Evolutionary conservation across 2,797 vertebrate species (phyloP), one percentile per base, ranked within the genome.

Genomic region (Brachyrhaphis roseni): DNA sequence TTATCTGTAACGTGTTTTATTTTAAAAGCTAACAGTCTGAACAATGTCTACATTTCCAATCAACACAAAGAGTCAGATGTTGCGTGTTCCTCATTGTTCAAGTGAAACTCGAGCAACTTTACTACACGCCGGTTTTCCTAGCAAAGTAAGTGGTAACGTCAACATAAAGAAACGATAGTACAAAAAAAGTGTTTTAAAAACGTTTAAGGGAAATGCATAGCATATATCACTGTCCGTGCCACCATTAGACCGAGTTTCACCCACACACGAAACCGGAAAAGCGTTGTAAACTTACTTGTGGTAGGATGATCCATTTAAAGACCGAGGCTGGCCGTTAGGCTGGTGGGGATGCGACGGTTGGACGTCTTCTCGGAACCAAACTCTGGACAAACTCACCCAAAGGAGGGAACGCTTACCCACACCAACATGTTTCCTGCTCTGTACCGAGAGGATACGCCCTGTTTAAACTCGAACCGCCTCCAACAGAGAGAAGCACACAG

Each of bases 361-460:
- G 66, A 28, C 2, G 77, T 23, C 23, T 57, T 20, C 55, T 81
- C 77, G 31, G 18, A 43, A 1, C 6, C 11, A 31, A 16, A 28
- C 41, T 1, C 59, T 10, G 74, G 71, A 81, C 74, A 78, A 70
- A 75, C n/a, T 31, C 28, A 3, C 7, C 2, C 11, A 3, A 55
- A 78, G 78, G 78, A 76, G 71, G 72, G 53, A 76, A 49, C 81
- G 57, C 4, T 15, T 1, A 2, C 55, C 5, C 28, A 81, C 78
- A 36, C 2, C 46, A 72, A 70, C 84, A 78, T 64, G 62, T 83
- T 94, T 93, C 94, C 91, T 86, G 87, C 79, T 88, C 88, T 75
- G n/a, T 70, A 4, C 45, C 36, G 3, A 51, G 26, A 20, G 76
- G 74, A 88, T 70, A 92, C 92, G 87, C 93, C 94, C 89, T 84